These are phyloP conservation scores for Drosophila pseudoananassae DNA, from an alignment of 1,140 invertebrate genomes.

Conservation along the genomic window DNA sequence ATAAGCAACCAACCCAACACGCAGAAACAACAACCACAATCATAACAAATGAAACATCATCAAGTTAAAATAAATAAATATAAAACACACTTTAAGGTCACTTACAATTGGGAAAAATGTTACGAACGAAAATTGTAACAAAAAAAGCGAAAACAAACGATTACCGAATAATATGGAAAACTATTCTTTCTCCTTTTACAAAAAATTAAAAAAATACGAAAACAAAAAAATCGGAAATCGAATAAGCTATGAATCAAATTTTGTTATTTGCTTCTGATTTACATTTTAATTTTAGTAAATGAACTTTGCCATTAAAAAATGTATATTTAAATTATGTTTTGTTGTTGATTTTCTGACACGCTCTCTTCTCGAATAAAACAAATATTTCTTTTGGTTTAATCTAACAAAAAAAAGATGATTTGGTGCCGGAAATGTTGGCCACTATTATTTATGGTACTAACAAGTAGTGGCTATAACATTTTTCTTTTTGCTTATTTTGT, in stretches of 20 bases:
- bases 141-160: constrained; percentile 24
- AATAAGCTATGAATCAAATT: constrained; percentile 51
- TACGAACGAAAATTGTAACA: constrained; percentile 57
- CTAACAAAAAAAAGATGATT: constrained; percentile 6
- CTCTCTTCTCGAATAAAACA: constrained; percentile 22
- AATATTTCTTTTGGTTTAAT: constrained; percentile 24
- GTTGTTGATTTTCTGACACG: constrained; percentile 51
- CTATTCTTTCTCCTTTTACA: constrained; percentile 37
- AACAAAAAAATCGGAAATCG: constrained; percentile 7
- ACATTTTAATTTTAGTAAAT: constrained; percentile 42
- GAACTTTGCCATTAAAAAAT: constrained; percentile 26
- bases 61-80: constrained; percentile 33
- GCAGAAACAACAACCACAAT: constrained; percentile 25
- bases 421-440: constrained; percentile 41
- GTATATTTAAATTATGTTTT: constrained; percentile 41
- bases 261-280: constrained; percentile 42
- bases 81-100: constrained; percentile 84
- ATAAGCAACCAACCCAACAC: constrained; percentile 29
- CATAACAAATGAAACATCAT: constrained; percentile 52
- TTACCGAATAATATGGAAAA: constrained; percentile 36
- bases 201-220: constrained; percentile 5
- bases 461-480: constrained; percentile 40
- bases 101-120: constrained; percentile 84
- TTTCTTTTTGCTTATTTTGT: constrained; percentile 36
- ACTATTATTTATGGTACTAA: constrained; percentile 46